Evolutionary conservation across 2,888 invertebrate genomes (phyloP), one percentile per base, ranked within the genome.

Genomic region (Ctena decussata): DNA sequence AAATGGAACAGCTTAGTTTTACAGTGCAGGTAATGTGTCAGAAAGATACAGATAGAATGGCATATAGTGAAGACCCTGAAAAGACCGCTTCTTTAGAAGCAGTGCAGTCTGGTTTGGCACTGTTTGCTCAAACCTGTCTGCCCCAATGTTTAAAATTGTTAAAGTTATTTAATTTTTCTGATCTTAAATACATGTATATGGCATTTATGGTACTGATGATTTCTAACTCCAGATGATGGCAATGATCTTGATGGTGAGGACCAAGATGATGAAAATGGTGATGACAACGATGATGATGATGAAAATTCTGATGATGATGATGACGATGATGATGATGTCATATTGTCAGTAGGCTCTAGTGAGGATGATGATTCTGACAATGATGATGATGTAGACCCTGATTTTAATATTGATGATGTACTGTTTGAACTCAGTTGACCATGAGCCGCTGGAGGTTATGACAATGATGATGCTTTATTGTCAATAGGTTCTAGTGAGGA

Each of bases 321-420:
- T 65, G 89, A 76, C 32, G 77, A 77, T 80, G 88, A 82, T 78
- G 83, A 75, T 27, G 87, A 75, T 46, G 84, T 69, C 37, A 78
- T 46, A 39, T 32, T 30, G 18, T 57, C 53, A 27, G 77, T 46
- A 21, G 73, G 49, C 2, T 65, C 44, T 21, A 44, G 39, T 30
- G 76, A 73, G 49, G 87, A 85, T 21, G 78, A 86, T 53, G 82
- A 78, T n/a, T 89, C 87, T 24, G 89, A 83, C 18, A 85, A 80
- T 57, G 87, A 89, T 53, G 82, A 87, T 65, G 85, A 85, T 21
- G 32, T 46, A 35, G 89, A 89, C 71, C 91, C 85, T 69, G 92
- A 92, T 77, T 91, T 90, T 27, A 91, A 91, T 60, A 90, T 90
- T 57, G 92, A 91, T 71, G 92, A 92, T 84, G 86, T 65, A 35